A percentile compares a stretch with the other conserved stretches of the same genome.
Conservation (phyloP, 2,113 vertebrate species). For the Cariama cristata region DNA sequence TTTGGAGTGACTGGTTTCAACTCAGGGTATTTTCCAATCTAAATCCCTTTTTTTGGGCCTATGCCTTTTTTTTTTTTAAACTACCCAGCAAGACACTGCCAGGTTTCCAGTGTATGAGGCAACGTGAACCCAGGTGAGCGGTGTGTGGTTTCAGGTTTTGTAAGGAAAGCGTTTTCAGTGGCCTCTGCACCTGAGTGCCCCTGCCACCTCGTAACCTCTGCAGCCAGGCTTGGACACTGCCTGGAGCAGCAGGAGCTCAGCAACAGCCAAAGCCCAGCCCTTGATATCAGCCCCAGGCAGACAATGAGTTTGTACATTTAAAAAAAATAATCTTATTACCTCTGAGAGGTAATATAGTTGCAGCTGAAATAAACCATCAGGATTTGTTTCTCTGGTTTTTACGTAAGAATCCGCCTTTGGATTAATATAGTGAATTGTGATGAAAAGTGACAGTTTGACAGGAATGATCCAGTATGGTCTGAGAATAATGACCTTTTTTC, state of each 20-base stretch:
- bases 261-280: neutral
- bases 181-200: neutral
- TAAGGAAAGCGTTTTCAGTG: neutral
- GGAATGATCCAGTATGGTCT: neutral
- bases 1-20: neutral
- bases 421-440: neutral
- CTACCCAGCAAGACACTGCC: neutral
- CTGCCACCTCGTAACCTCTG: slow-evolving; percentile 2
- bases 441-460: neutral
- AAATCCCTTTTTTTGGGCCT: neutral
- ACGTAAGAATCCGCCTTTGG: neutral
- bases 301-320: too few species aligned
- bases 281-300: neutral
- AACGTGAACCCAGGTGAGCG: neutral
- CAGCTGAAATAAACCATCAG: neutral
- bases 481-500: neutral
- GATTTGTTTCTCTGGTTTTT: neutral
- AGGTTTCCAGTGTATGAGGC: neutral
- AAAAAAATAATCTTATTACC: too few species aligned
- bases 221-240: neutral
- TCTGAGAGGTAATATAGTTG: neutral
- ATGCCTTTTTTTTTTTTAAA: neutral
- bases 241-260: neutral
- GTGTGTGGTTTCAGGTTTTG: neutral
- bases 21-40: neutral